Evolutionary conservation across 2,113 vertebrate species (phyloP).

Genomic region (Eulacestoma nigropectus): DNA sequence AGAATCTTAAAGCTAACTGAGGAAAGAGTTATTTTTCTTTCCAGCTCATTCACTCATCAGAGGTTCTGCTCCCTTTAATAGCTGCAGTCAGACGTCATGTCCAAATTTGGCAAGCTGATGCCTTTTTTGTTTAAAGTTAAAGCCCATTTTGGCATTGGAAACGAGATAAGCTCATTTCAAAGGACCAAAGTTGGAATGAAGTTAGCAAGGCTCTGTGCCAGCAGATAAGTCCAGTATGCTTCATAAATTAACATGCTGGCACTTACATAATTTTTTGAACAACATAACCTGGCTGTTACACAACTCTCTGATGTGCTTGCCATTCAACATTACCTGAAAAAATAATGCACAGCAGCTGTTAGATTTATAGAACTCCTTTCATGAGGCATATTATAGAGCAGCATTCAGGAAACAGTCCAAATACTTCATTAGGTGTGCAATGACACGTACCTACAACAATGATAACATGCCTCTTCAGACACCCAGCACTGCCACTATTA

Average conservation of each 20-base stretch:
- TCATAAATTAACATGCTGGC: neutral
- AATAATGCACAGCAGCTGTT: neutral
- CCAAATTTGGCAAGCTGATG: slow-evolving; percentile 49
- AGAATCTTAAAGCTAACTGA: neutral
- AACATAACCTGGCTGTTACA: neutral
- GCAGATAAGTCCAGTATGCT: neutral
- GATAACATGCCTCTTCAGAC: neutral
- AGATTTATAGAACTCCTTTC: neutral
- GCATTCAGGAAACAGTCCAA: neutral
- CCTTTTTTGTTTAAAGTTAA: slow-evolving; percentile 67
- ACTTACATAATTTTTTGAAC: neutral
- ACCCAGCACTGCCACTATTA: neutral
- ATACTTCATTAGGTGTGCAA: neutral
- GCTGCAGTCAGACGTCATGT: slow-evolving; percentile 35
- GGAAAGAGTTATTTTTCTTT: neutral
- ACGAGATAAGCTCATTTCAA: slow-evolving; percentile 47
- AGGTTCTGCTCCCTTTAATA: slow-evolving; percentile 46
- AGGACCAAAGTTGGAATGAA: slow-evolving; percentile 41
- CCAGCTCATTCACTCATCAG: neutral
- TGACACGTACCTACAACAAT: neutral
- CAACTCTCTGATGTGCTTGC: neutral
- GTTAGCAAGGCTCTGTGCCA: neutral
- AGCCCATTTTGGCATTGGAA: slow-evolving; percentile 58
- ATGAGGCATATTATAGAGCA: neutral
- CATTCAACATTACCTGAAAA: neutral